Evolutionary conservation across 2,797 vertebrate genomes (phyloP).

Genomic region (Microctenopoma stevenorrisi): DNA sequence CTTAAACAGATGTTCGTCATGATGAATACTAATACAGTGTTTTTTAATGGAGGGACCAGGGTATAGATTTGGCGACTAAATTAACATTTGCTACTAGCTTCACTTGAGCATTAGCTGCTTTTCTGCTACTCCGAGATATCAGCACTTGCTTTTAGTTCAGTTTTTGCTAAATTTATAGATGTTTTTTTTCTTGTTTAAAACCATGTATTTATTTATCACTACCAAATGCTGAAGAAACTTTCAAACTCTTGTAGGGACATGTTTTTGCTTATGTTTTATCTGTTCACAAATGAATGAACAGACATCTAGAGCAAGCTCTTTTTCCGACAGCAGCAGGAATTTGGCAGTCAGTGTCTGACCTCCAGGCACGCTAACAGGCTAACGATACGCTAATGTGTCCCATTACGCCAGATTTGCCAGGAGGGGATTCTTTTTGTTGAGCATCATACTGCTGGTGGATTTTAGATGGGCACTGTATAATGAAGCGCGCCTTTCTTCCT

Average conservation of each 20-base stretch:
- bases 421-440: constrained; percentile 84
- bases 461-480: constrained; percentile 81
- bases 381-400: constrained; percentile 86
- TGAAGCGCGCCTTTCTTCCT: constrained; percentile 82
- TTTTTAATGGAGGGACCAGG: constrained; percentile 18
- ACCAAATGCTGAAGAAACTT: constrained; percentile 38
- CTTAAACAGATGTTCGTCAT: neutral
- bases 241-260: constrained; percentile 27
- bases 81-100: constrained; percentile 4
- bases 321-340: constrained; percentile 68
- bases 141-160: constrained; percentile 1
- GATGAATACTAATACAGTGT: neutral
- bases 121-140: constrained; percentile 7
- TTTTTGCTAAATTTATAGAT: constrained; percentile 12
- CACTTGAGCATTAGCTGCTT: constrained; percentile 3
- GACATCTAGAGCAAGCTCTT: constrained; percentile 62
- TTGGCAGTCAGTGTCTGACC: constrained; percentile 78
- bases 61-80: constrained; percentile 11
- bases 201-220: constrained; percentile 27
- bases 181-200: neutral
- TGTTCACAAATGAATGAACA: constrained; percentile 67
- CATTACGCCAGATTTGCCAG: constrained; percentile 84
- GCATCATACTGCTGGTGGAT: constrained; percentile 79
- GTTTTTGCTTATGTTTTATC: constrained; percentile 49
- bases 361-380: constrained; percentile 83